A percentile compares a stretch with the other conserved stretches of the same genome.
Conservation (phyloP, 2,113 vertebrate genomes). For the Falco punctatus region DNA sequence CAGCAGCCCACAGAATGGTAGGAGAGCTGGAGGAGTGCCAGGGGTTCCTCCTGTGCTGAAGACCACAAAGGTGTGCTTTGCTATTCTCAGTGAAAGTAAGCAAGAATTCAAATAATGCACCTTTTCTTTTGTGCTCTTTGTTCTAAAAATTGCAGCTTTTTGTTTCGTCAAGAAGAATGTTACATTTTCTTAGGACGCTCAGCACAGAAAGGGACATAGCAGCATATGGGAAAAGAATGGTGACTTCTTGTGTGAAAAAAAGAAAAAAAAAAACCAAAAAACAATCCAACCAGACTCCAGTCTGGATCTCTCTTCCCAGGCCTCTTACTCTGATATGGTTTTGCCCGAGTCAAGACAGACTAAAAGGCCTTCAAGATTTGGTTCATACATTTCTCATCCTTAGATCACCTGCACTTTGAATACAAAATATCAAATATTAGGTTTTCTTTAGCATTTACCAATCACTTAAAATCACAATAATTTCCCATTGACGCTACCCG, state of each 20-base stretch:
- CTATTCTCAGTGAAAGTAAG: not conserved
- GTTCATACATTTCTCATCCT: not conserved
- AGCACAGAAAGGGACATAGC: not conserved
- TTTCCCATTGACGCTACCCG: not conserved
- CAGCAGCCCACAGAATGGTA: not conserved
- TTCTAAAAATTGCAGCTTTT: not conserved
- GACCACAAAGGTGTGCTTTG: not conserved
- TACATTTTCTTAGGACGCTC: conserved; percentile 11
- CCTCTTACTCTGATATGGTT: not conserved
- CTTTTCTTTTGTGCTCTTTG: not conserved
- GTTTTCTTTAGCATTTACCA: conserved; percentile 19
- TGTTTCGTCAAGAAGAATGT: conserved; percentile 29
- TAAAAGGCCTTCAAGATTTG: not conserved
- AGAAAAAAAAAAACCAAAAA: too few relatives aligned
- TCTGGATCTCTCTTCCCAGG: not conserved
- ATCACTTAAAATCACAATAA: not conserved
- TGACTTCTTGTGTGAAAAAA: not conserved
- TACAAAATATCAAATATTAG: not conserved
- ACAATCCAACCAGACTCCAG: not conserved
- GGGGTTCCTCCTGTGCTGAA: not conserved
- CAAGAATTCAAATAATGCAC: not conserved
- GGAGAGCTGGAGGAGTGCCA: not conserved
- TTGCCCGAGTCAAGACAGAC: not conserved
- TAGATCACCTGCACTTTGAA: not conserved
- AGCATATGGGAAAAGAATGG: not conserved